Evolutionary conservation across 2,797 vertebrate genomes (phyloP).

Genomic region (Chelon auratus): DNA sequence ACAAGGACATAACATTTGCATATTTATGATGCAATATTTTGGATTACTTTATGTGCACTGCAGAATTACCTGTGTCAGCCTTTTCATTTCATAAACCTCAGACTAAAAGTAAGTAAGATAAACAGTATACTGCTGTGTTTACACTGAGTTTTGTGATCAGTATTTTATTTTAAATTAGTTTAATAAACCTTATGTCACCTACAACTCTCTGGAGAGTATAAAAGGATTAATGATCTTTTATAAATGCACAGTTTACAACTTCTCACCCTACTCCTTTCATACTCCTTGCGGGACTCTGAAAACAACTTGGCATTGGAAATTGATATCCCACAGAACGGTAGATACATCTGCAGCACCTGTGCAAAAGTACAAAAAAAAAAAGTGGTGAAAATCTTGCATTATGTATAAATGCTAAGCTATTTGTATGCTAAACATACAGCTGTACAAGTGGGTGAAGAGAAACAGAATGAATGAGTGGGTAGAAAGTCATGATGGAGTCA

Average conservation of each 20-base stretch:
- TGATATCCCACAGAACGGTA: constrained; percentile 84
- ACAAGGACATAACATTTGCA: neutral
- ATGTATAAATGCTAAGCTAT: constrained; percentile 11
- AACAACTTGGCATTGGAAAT: constrained; percentile 87
- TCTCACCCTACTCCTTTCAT: constrained; percentile 84
- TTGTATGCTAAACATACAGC: constrained; percentile 24
- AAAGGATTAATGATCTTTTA: constrained; percentile 3
- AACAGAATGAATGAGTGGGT: neutral
- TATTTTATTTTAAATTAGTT: neutral
- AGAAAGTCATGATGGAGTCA: constrained; percentile 22
- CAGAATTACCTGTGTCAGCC: neutral
- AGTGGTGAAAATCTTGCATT: constrained; percentile 12
- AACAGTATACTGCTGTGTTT: neutral
- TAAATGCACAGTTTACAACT: constrained; percentile 25
- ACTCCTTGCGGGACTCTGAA: constrained; percentile 86
- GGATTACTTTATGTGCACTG: neutral
- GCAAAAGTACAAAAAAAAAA: neutral
- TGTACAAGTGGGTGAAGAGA: neutral
- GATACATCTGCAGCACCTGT: constrained; percentile 87
- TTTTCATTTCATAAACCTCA: neutral
- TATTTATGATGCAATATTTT: neutral
- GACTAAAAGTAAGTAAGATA: no score
- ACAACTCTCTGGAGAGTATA: neutral
- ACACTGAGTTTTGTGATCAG: neutral
- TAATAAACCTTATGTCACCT: neutral